phyloP scores from a whole-genome alignment of 2,888 invertebrate species.

The Sialis lutaria region DNA sequence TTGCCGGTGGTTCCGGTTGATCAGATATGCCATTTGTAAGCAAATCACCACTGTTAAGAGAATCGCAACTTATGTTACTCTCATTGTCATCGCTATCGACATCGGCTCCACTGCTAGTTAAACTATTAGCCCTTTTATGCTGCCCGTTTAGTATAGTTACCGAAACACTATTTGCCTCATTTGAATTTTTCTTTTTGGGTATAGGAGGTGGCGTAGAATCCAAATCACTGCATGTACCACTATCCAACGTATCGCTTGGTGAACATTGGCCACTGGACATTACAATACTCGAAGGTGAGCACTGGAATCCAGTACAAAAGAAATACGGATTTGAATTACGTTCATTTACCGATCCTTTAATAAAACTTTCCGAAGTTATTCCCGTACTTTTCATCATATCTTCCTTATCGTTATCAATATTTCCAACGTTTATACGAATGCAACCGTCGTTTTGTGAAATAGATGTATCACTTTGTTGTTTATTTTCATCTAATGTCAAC shows the following conservation, averaged over 20 bases:
- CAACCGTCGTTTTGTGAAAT: conserved; percentile 27
- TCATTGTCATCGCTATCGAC: conserved; percentile 43
- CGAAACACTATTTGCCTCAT: conserved; percentile 24
- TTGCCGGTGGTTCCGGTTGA: conserved; percentile 16
- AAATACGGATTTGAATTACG: conserved; percentile 23
- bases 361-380: conserved; percentile 20
- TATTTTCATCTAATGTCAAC: conserved; percentile 6
- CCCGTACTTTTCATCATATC: conserved; percentile 33
- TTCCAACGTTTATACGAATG: conserved; percentile 37
- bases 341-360: conserved; percentile 14
- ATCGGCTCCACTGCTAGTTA: conserved; percentile 43
- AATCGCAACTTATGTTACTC: conserved; percentile 67
- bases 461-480: not conserved
- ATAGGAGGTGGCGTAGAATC: conserved; percentile 55
- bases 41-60: conserved; percentile 55
- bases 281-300: conserved; percentile 33
- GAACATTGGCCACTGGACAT: conserved; percentile 72
- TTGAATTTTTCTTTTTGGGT: conserved; percentile 43
- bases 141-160: conserved; percentile 37
- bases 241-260: conserved; percentile 66
- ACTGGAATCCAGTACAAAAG: conserved; percentile 41
- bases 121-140: conserved; percentile 33
- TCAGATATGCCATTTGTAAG: conserved; percentile 14
- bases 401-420: conserved; percentile 25
- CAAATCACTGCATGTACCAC: conserved; percentile 71